Evolutionary conservation across 2,797 vertebrate genomes (phyloP).

Genomic region (Tinamus major): DNA sequence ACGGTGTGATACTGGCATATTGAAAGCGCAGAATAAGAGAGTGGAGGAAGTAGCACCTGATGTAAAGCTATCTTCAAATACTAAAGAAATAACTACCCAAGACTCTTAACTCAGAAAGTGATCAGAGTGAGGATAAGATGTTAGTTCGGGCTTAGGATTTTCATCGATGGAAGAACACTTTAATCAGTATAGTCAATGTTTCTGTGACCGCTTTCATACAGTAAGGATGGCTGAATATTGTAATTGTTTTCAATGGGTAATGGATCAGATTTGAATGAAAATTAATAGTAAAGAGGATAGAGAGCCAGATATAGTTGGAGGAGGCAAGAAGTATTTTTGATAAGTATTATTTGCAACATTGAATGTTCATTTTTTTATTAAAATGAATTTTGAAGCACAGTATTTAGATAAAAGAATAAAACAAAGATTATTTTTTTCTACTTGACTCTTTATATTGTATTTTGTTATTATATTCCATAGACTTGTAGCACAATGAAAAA

Average conservation of each 20-base stretch:
- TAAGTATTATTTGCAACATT: neutral
- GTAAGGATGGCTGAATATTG: neutral
- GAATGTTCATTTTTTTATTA: neutral
- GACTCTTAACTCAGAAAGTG: constrained; percentile 40
- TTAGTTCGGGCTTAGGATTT: constrained; percentile 13
- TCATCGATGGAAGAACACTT: neutral
- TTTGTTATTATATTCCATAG: neutral
- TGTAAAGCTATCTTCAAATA: constrained; percentile 63
- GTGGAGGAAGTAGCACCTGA: constrained; percentile 79
- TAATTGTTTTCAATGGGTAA: neutral
- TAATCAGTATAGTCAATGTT: neutral
- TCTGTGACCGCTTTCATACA: neutral
- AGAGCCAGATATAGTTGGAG: neutral
- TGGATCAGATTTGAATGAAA: neutral
- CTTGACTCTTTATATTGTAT: neutral
- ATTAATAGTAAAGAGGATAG: neutral
- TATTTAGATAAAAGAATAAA: neutral
- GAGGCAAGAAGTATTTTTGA: neutral
- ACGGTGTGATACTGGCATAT: constrained; percentile 80
- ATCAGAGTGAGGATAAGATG: neutral
- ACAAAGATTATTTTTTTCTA: neutral
- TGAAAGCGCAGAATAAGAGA: constrained; percentile 82
- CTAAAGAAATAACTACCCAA: constrained; percentile 38
- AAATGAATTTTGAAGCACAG: neutral
- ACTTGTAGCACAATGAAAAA: neutral